Evolutionary conservation across 2,888 invertebrate species (phyloP).

Genomic region (Drosophila infuscata): DNA sequence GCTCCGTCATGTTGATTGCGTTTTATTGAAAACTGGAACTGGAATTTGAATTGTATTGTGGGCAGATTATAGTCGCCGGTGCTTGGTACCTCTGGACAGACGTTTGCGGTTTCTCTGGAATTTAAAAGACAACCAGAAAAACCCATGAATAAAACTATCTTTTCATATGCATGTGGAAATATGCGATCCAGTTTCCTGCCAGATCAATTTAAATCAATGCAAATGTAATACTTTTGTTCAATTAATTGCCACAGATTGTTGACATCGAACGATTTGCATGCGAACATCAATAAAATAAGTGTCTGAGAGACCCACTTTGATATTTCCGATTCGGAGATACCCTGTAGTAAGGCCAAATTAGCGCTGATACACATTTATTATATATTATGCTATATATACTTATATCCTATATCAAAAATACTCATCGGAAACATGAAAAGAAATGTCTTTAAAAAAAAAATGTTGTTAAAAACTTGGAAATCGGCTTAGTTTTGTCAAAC

Average conservation of each 20-base stretch:
- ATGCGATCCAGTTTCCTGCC: slow-evolving; percentile 2
- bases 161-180: slow-evolving; percentile 24
- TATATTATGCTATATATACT: not conserved
- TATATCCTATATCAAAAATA: not conserved
- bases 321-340: slow-evolving; percentile 1
- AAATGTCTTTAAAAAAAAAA: not conserved
- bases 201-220: slow-evolving; percentile 27
- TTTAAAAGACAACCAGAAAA: slow-evolving; percentile 32
- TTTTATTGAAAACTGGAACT: slow-evolving; percentile 12
- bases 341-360: not conserved
- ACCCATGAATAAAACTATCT: slow-evolving; percentile 30
- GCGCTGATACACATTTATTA: not conserved
- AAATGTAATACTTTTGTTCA: slow-evolving; percentile 25
- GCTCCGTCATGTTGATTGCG: slow-evolving; percentile 64
- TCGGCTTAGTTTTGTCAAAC: not conserved
- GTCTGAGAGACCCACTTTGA: not conserved
- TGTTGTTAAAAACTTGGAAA: no score
- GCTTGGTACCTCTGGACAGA: slow-evolving; percentile 38
- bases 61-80: slow-evolving; percentile 26
- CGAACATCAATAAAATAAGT: slow-evolving; percentile 39
- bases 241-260: slow-evolving; percentile 34
- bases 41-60: slow-evolving; percentile 26
- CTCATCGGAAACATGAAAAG: not conserved
- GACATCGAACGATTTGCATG: slow-evolving; percentile 58
- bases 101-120: slow-evolving; percentile 51